phyloP scores from a whole-genome alignment of 2,113 vertebrate species.

The Oxygymnocypris stewartii region DNA sequence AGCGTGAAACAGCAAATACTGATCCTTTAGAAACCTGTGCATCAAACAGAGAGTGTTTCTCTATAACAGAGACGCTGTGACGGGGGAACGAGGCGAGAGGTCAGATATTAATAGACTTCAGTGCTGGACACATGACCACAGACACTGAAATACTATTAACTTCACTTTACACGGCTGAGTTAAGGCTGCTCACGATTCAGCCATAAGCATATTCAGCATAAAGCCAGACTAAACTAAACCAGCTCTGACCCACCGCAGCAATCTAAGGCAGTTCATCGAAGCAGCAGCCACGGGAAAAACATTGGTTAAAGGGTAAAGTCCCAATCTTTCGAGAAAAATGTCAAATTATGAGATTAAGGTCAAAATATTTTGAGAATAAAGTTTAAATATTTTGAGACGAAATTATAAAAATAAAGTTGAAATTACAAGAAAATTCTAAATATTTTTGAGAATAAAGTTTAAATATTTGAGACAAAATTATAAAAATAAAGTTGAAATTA shows the following conservation, averaged over 20 bases:
- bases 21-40: not conserved
- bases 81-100: conserved; percentile 54
- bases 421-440: too few species aligned
- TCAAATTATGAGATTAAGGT: too few species aligned
- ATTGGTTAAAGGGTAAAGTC: too few species aligned
- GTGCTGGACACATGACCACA: conserved; percentile 5
- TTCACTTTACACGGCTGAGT: not conserved
- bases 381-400: too few species aligned
- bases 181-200: not conserved
- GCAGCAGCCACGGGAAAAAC: not conserved
- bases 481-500: too few species aligned
- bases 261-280: not conserved
- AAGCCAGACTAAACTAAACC: not conserved
- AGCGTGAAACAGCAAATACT: not conserved
- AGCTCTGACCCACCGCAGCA: not conserved
- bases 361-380: too few species aligned
- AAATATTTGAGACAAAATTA: too few species aligned
- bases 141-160: not conserved
- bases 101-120: conserved; percentile 58
- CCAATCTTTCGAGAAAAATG: too few species aligned
- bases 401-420: too few species aligned
- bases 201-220: not conserved
- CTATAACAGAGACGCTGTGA: not conserved
- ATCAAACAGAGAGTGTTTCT: not conserved
- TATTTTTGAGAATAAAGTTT: too few species aligned